phyloP scores from a whole-genome alignment of 2,113 vertebrate species.

The Salvelinus fontinalis region DNA sequence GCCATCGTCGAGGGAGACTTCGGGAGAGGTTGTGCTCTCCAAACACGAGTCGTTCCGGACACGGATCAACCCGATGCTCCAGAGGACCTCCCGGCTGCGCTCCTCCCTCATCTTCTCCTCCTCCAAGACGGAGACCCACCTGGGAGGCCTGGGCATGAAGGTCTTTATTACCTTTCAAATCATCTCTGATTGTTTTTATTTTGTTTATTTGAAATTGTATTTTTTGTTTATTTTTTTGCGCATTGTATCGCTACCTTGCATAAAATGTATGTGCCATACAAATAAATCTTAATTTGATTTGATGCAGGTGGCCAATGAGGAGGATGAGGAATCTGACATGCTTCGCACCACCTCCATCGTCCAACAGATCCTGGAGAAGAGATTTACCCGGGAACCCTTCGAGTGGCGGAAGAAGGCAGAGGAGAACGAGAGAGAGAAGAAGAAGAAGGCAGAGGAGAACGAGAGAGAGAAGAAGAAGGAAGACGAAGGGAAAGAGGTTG shows the following conservation, averaged over 20 bases:
- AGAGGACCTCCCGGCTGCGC: conserved; percentile 90
- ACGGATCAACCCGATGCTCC: conserved; percentile 88
- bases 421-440: conserved; percentile 49
- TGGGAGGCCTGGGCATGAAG: conserved; percentile 57
- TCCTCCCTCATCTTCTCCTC: conserved; percentile 95
- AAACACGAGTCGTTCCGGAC: conserved; percentile 90
- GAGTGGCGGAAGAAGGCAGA: conserved; percentile 67
- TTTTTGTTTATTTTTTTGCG: too few species aligned
- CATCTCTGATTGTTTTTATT: too few species aligned
- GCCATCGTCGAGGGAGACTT: conserved; percentile 46
- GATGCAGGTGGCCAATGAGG: conserved; percentile 44
- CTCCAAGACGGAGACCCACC: conserved; percentile 85
- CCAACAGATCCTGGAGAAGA: conserved; percentile 88
- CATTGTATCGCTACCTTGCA: too few species aligned
- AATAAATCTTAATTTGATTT: too few species aligned
- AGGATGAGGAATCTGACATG: conserved; percentile 77
- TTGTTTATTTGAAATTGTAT: too few species aligned
- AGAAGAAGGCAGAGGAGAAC: conserved; percentile 32
- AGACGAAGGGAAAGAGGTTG: not conserved
- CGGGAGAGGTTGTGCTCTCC: conserved; percentile 67
- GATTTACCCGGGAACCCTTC: conserved; percentile 73
- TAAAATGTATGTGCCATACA: too few species aligned
- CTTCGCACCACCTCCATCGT: conserved; percentile 83
- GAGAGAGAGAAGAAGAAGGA: conserved; percentile 51
- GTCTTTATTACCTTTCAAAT: not conserved